phyloP scores from a whole-genome alignment of 2,797 vertebrate species.

The Danio choprae region DNA sequence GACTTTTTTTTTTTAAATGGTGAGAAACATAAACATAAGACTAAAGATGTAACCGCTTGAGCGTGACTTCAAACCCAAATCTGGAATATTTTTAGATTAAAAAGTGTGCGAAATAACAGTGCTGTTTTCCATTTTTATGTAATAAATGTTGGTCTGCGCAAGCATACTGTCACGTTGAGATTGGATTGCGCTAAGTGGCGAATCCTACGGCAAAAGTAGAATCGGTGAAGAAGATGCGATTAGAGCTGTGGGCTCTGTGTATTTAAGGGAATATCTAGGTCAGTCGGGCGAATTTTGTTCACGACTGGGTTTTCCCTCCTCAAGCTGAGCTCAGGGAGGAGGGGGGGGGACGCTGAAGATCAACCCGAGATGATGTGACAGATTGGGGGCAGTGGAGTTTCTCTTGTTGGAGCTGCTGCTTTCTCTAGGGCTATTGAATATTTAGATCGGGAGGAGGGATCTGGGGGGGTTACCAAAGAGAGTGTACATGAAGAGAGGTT shows the following conservation, averaged over 20 bases:
- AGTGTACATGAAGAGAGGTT: no score
- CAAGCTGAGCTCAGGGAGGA: slow-evolving; percentile 42
- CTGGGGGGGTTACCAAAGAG: background rate
- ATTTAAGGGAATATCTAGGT: slow-evolving; percentile 57
- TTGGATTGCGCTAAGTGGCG: slow-evolving; percentile 69
- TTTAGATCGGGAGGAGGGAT: slow-evolving; percentile 33
- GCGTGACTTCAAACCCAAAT: slow-evolving; percentile 11
- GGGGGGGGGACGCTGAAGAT: slow-evolving; percentile 40
- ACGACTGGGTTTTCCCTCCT: slow-evolving; percentile 51
- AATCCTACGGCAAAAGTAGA: slow-evolving; percentile 52
- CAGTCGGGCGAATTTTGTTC: slow-evolving; percentile 54
- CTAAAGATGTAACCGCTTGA: background rate
- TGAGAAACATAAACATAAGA: slow-evolving; percentile 23
- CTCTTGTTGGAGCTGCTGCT: slow-evolving; percentile 43
- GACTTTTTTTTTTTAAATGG: background rate
- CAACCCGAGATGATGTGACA: slow-evolving; percentile 61
- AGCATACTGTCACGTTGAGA: slow-evolving; percentile 68
- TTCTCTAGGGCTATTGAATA: slow-evolving; percentile 42
- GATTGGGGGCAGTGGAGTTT: slow-evolving; percentile 58
- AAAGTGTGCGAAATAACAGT: slow-evolving; percentile 71
- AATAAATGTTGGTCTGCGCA: slow-evolving; percentile 67
- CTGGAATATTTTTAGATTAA: slow-evolving; percentile 56
- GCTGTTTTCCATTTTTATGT: slow-evolving; percentile 66
- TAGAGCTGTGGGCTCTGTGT: slow-evolving; percentile 43
- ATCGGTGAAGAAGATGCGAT: slow-evolving; percentile 31